phyloP scores from a whole-genome alignment of 2,113 vertebrate species.

The Oreotrochilus melanogaster region DNA sequence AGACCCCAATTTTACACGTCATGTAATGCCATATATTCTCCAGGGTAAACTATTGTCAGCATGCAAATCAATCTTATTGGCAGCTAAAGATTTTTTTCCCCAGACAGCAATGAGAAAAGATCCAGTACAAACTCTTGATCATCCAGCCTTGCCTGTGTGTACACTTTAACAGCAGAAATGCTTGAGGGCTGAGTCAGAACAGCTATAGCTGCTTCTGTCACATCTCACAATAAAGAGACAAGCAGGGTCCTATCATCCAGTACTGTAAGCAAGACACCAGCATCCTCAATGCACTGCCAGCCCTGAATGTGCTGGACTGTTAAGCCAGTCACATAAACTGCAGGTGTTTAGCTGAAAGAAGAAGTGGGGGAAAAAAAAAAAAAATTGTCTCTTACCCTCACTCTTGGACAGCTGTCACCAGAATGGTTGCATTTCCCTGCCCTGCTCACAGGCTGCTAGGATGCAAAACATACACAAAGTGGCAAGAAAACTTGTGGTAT shows the following conservation, averaged over 20 bases:
- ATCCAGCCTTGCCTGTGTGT: neutral
- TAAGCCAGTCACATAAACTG: neutral
- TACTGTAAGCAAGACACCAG: neutral
- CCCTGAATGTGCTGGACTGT: neutral
- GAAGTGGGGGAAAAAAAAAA: neutral
- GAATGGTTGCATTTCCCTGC: neutral
- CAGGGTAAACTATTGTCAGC: neutral
- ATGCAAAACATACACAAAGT: neutral
- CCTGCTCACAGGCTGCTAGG: neutral
- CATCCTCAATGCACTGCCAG: neutral
- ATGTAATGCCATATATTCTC: neutral
- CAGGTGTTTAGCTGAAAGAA: neutral
- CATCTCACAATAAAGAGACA: neutral
- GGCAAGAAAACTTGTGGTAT: neutral
- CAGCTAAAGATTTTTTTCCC: neutral
- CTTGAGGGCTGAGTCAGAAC: slow-evolving; percentile 13
- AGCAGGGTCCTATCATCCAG: neutral
- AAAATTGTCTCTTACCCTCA: neutral
- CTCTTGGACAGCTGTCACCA: neutral
- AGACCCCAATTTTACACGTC: neutral
- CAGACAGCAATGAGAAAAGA: neutral
- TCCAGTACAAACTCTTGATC: neutral
- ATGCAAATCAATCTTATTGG: neutral
- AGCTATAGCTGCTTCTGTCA: neutral
- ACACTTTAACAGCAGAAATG: neutral